phyloP scores from a whole-genome alignment of 1,140 invertebrate species.

The Chionoecetes opilio region DNA sequence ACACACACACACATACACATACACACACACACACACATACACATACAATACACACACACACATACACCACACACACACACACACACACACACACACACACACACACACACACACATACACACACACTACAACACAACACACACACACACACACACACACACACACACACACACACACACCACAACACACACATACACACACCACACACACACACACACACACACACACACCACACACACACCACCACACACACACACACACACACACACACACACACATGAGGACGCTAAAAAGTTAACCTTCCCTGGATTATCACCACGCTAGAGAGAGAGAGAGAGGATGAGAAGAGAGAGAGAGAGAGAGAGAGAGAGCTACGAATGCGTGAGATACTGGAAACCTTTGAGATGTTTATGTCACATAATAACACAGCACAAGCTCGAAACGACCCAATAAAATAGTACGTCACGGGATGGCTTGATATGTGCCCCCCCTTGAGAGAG shows the following conservation, averaged over 20 bases:
- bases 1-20: no score
- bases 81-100: constrained; percentile 30
- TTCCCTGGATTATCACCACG: no score
- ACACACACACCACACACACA: constrained; percentile 46
- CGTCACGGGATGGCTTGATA: neutral
- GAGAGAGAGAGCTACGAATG: neutral
- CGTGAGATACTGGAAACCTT: constrained; percentile 48
- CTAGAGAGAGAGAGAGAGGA: no score
- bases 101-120: constrained; percentile 51
- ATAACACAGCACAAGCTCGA: neutral
- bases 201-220: constrained; percentile 36
- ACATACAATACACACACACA: no score
- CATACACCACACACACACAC: constrained; percentile 13
- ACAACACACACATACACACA: neutral
- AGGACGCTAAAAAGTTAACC: neutral
- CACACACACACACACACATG: neutral
- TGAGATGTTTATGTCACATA: constrained; percentile 54
- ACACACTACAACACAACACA: neutral
- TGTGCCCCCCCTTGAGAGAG: neutral
- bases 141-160: neutral
- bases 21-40: no score
- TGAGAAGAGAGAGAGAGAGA: no score
- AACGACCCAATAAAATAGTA: neutral
- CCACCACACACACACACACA: neutral
- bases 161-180: neutral